A percentile compares a stretch with the other conserved stretches of the same genome.
phyloP scores from a whole-genome alignment of 2,113 vertebrate genomes.

The Scomber japonicus region DNA sequence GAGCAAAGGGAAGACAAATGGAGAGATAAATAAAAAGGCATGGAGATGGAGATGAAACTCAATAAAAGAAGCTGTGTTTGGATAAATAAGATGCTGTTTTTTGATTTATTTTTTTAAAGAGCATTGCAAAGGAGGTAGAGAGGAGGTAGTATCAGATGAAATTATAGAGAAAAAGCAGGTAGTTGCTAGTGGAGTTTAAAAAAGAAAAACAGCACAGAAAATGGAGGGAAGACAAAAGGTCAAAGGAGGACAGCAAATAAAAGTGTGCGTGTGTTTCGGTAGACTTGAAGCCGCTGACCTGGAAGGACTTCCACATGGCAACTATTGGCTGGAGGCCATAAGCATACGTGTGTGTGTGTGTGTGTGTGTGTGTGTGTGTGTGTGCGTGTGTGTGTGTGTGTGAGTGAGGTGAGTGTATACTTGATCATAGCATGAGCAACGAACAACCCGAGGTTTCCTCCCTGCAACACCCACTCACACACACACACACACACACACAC shows the following conservation, averaged over 20 bases:
- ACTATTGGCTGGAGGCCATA: constrained; percentile 44
- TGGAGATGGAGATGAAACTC: not conserved
- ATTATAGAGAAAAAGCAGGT: not conserved
- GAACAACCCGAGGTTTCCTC: constrained; percentile 21
- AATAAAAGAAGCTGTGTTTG: not conserved
- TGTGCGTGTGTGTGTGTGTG: constrained; percentile 2
- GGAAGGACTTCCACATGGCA: constrained; percentile 62
- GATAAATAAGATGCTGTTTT: not conserved
- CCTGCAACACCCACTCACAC: not conserved
- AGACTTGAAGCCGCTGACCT: constrained; percentile 50
- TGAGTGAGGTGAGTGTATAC: constrained; percentile 7
- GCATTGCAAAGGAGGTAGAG: too few relatives aligned
- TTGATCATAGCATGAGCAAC: constrained; percentile 19
- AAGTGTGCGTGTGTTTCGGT: constrained; percentile 23
- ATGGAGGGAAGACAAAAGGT: constrained; percentile 30
- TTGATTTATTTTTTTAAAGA: too few relatives aligned
- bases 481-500: not conserved
- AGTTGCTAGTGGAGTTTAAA: not conserved
- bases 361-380: constrained; percentile 1
- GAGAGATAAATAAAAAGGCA: not conserved
- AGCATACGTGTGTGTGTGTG: constrained; percentile 1
- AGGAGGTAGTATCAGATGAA: not conserved
- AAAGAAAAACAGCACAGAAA: not conserved
- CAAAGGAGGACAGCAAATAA: constrained; percentile 21
- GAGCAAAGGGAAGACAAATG: not conserved